Evolutionary conservation across 2,797 vertebrate species (phyloP), one percentile per base, ranked within the genome.

Genomic region (Esox lucius): DNA sequence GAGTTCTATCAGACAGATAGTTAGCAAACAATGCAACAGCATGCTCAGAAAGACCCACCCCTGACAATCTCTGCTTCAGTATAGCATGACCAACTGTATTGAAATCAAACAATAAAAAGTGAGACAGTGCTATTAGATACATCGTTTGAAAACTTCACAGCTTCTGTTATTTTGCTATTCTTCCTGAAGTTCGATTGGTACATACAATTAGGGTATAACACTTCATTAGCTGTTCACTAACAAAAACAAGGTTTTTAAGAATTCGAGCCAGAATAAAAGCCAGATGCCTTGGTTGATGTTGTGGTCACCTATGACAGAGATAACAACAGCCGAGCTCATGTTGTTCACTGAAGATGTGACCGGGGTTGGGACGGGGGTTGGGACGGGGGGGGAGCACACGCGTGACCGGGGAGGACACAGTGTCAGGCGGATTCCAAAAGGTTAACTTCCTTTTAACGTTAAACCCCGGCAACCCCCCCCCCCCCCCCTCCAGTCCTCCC

Each of bases 361-460:
- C 15, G 70, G 78, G 72, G 79, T n/a, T n/a, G n/a, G n/a, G n/a
- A n/a, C n/a, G n/a, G n/a, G n/a, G n/a, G n/a, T n/a, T n/a, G n/a
- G n/a, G n/a, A n/a, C n/a, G 28, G 28, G 28, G 28, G 28, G 70
- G 72, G 49, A 56, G 39, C 78, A 81, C 67, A 84, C 83, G 82
- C 39, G 39, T 42, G 39, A 53, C 17, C 31, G 33, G 59, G 80
- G 79, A 83, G 65, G 5, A 65, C 80, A 82, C 84, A 80, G 67
- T 56, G 56, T 68, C 75, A 53, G 62, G 74, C 73, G 61, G 71
- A 72, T 78, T 80, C 87, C 81, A 80, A 78, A 81, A 89, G 87
- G 84, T 91, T 88, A 88, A 87, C 85, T 79, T 81, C 75, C 78
- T 81, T 90, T 90, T 87, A 91, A 89, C 86, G 84, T 86, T 82